phyloP scores from a whole-genome alignment of 2,888 invertebrate species.

The Mayetiola destructor region DNA sequence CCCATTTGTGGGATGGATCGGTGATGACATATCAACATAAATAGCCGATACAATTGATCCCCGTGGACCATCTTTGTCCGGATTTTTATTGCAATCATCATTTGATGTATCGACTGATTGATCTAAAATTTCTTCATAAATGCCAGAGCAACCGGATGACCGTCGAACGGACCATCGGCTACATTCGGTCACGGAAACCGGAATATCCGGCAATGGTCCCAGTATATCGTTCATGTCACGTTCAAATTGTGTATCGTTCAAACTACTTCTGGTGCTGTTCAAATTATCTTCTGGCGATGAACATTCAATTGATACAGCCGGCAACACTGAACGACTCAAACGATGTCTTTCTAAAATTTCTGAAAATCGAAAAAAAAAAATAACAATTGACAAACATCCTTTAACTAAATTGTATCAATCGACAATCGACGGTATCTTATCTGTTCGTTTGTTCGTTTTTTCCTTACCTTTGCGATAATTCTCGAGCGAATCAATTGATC shows the following conservation, averaged over 20 bases:
- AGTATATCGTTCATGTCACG: constrained; percentile 24
- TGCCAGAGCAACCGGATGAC: constrained; percentile 32
- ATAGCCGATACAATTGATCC: constrained; percentile 33
- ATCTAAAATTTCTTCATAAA: constrained; percentile 29
- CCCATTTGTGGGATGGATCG: constrained; percentile 14
- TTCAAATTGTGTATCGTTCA: constrained; percentile 15
- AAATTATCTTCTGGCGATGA: neutral
- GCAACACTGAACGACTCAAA: constrained; percentile 23
- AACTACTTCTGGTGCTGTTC: neutral
- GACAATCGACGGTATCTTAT: too few relatives aligned
- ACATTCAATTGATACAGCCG: neutral
- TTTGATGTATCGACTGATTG: constrained; percentile 15
- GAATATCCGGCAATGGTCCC: constrained; percentile 32
- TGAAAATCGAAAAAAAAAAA: constrained; percentile 12
- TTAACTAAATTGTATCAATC: too few relatives aligned
- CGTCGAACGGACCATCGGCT: constrained; percentile 26
- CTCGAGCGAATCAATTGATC: constrained; percentile 34
- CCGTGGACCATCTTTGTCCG: constrained; percentile 22
- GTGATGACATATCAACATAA: constrained; percentile 34
- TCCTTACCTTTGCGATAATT: constrained; percentile 27
- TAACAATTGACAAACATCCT: neutral
- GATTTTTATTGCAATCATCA: constrained; percentile 17
- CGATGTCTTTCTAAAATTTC: constrained; percentile 31
- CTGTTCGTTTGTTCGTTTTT: too few relatives aligned
- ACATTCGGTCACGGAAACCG: constrained; percentile 22